These are phyloP conservation scores for Cataglyphis altisquamis DNA, from an alignment of 2,888 invertebrate genomes.

Conservation along the genomic window DNA sequence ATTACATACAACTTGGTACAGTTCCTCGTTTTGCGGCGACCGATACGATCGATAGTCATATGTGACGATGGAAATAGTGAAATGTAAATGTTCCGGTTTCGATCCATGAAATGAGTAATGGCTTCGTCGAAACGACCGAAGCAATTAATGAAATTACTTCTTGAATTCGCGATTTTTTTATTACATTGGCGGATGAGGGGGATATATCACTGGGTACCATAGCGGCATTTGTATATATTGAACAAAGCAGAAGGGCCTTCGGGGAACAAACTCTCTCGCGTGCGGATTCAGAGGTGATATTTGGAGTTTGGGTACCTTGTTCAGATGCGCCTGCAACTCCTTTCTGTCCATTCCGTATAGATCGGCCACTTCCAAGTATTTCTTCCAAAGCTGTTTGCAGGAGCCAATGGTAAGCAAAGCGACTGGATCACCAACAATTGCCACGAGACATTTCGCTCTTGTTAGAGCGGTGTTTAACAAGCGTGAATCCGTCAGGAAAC, in stretches of 20 bases:
- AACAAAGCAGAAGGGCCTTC: constrained; percentile 79
- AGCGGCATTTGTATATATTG: constrained; percentile 71
- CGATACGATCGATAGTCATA: constrained; percentile 29
- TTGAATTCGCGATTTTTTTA: not conserved
- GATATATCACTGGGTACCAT: constrained; percentile 59
- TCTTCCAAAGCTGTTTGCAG: constrained; percentile 94
- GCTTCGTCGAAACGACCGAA: not conserved
- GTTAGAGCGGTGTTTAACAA: constrained; percentile 94
- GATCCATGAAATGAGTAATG: not conserved
- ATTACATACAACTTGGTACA: constrained; percentile 5
- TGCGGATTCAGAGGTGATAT: constrained; percentile 90
- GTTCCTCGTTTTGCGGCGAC: constrained; percentile 11
- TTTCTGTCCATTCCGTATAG: constrained; percentile 76
- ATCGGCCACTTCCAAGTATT: constrained; percentile 88
- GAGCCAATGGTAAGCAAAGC: constrained; percentile 93
- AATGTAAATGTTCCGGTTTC: not conserved
- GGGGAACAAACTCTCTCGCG: constrained; percentile 93
- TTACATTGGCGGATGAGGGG: constrained; percentile 2
- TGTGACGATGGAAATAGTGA: not conserved
- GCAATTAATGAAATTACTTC: not conserved
- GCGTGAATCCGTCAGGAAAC: constrained; percentile 93
- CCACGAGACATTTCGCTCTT: constrained; percentile 93
- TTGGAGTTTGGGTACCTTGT: constrained; percentile 54
- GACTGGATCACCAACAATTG: constrained; percentile 94
- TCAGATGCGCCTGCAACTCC: constrained; percentile 57